Evolutionary conservation across 2,797 vertebrate genomes (phyloP).

Genomic region (Lutjanus argentimaculatus): DNA sequence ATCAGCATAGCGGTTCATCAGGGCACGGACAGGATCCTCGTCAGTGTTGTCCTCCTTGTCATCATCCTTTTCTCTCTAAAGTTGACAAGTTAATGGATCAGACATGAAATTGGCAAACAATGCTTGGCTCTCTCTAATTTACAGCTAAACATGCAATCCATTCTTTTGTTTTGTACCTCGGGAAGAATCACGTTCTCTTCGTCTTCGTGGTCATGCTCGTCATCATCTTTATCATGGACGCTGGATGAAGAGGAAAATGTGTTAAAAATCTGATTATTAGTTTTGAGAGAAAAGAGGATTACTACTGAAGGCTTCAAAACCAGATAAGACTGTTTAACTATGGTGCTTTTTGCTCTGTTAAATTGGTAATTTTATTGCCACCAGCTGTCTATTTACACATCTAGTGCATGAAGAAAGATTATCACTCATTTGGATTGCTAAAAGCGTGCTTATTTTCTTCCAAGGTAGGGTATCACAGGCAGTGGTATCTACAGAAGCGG

Average conservation of each 20-base stretch:
- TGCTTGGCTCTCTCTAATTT: not conserved
- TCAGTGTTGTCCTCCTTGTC: not conserved
- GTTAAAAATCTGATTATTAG: not conserved
- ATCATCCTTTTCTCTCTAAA: not conserved
- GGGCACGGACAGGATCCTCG: not conserved
- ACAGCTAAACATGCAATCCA: not conserved
- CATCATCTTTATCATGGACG: slow-evolving; percentile 16
- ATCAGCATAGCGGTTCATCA: slow-evolving; percentile 58
- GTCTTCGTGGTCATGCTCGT: slow-evolving; percentile 16
- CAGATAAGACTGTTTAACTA: no score
- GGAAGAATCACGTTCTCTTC: slow-evolving; percentile 22
- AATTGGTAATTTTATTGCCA: no score
- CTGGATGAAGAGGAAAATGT: slow-evolving; percentile 38
- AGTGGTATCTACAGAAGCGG: no score
- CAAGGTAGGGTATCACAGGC: no score
- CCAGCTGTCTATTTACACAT: no score
- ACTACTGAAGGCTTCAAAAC: no score
- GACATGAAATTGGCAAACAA: not conserved
- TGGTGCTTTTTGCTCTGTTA: no score
- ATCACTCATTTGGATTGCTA: no score
- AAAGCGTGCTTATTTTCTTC: no score
- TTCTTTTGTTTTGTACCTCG: slow-evolving; percentile 30
- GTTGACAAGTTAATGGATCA: not conserved
- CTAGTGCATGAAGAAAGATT: no score
- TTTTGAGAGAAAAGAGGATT: no score